Evolutionary conservation across 2,888 invertebrate genomes (phyloP), one percentile per base, ranked within the genome.

Genomic region (Eristalis pertinax): DNA sequence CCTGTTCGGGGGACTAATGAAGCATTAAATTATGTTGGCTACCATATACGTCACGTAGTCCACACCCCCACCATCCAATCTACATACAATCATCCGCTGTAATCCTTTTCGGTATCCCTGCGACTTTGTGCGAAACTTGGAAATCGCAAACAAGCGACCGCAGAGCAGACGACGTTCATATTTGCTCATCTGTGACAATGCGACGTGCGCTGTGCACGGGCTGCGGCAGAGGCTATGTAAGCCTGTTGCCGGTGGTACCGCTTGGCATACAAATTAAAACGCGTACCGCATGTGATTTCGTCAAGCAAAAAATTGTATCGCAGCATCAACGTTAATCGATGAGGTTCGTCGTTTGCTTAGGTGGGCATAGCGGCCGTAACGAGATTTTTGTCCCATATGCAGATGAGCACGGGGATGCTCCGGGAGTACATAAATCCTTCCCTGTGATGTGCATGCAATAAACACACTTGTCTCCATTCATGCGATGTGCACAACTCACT

Each of bases 211-310:
- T 24, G 11, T 50, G n/a, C 13, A 7, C 22, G 13, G 24, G 50
- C 29, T 22, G 67, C 38, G n/a, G 38, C 29, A 4, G 4, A 29
- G 29, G 29, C 29, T 4, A 10, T 38, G 72, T 80, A 80, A 84
- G 87, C 84, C 87, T 84, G 83, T 84, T 84, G 83, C 83, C 76
- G 5, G 24, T 74, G 62, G 69, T 58, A 38, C 73, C 56, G 62
- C 64, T 81, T 84, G 84, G 84, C 84, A 84, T 88, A 84, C 88
- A 88, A 88, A 88, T 84, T 88, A 84, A 88, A 79, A 65, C 81
- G 74, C 83, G 84, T 84, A 84, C 81, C 77, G 79, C 68, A 80
- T 84, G 75, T 86, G 70, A 78, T 86, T 85, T 67, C 63, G 15
- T 62, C 78, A 76, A 26, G 15, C 11, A 26, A n/a, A 41, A 63